These are phyloP conservation scores for Formica exsecta DNA, from an alignment of 1,140 invertebrate species.

Conservation along the genomic window DNA sequence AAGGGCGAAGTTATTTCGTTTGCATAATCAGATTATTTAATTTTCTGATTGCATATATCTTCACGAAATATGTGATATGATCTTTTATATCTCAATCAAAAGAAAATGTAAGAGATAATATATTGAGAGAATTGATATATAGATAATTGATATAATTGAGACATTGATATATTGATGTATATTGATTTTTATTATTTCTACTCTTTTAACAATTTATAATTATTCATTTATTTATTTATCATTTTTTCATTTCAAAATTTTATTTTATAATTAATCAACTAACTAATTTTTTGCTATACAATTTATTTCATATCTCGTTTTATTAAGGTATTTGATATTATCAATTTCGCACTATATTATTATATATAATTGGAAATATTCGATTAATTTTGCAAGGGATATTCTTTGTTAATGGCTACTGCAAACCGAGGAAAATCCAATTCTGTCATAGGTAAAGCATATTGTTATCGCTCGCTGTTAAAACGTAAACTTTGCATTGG, in stretches of 20 bases:
- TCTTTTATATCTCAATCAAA: not conserved
- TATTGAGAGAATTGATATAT: not conserved
- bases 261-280: not conserved
- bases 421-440: not conserved
- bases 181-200: not conserved
- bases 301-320: not conserved
- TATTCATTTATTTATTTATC: not conserved
- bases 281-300: not conserved
- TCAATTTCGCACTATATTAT: not conserved
- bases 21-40: not conserved
- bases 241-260: not conserved
- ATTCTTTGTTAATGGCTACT: not conserved
- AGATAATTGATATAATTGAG: not conserved
- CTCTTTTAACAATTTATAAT: not conserved
- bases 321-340: not conserved
- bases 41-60: not conserved
- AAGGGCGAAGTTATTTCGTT: not conserved
- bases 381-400: conserved; percentile 12
- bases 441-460: not conserved
- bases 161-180: not conserved
- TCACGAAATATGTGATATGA: not conserved
- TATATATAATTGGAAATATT: not conserved
- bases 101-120: not conserved
- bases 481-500: not conserved
- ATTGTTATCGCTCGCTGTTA: conserved; percentile 27